Conservation (phyloP, 2,888 invertebrate species). For the Caenorhabditis afra region DNA sequence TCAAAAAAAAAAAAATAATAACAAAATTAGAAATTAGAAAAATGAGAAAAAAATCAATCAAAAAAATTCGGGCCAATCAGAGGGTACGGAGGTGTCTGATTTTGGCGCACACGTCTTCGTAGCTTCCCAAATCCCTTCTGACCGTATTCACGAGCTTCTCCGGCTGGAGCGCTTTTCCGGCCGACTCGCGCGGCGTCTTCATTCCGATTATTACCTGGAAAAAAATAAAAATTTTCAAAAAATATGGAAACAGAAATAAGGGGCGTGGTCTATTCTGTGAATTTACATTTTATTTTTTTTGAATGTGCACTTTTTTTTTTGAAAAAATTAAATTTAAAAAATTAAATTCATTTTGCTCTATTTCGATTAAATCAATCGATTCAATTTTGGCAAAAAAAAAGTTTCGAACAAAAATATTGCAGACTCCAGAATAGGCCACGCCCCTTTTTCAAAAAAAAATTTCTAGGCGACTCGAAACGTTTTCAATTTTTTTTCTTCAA, state of each 20-base stretch:
- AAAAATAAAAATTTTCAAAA: neutral
- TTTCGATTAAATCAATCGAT: neutral
- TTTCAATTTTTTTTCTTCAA: too few species aligned
- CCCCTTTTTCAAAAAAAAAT: conserved; percentile 1
- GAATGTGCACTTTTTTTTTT: neutral
- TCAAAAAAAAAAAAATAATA: too few species aligned
- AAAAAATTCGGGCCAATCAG: neutral
- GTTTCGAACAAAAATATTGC: too few species aligned
- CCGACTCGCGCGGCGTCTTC: conserved; percentile 10
- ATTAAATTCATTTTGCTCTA: neutral
- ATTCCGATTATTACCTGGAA: conserved; percentile 33
- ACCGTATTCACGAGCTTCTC: conserved; percentile 44
- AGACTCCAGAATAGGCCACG: conserved; percentile 5
- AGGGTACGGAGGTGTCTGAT: conserved; percentile 30
- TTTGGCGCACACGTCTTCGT: conserved; percentile 27
- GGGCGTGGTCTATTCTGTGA: too few species aligned
- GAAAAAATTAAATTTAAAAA: neutral
- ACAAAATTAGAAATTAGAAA: too few species aligned
- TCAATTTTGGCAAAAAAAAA: neutral
- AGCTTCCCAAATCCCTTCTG: conserved; percentile 36
- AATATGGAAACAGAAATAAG: too few species aligned
- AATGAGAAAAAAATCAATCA: neutral
- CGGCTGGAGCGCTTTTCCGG: conserved; percentile 25
- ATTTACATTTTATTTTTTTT: too few species aligned
- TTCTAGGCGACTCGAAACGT: neutral